Evolutionary conservation across 2,888 invertebrate species (phyloP).

Genomic region (Trichacis sp.): DNA sequence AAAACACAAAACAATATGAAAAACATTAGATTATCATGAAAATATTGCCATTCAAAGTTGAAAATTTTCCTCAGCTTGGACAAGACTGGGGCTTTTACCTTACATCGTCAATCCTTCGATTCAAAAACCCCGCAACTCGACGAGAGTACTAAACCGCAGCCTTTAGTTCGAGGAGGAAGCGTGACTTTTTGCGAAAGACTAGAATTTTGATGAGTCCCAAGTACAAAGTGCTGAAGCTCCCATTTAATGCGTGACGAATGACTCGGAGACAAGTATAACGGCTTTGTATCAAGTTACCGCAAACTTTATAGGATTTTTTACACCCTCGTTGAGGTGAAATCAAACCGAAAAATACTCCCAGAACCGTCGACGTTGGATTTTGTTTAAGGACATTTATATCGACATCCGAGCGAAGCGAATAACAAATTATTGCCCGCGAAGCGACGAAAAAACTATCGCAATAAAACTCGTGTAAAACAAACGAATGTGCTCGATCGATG

Average conservation of each 20-base stretch:
- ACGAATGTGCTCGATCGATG: neutral
- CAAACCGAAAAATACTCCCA: no score
- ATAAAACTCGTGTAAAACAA: neutral
- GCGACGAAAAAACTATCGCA: neutral
- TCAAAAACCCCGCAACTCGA: no score
- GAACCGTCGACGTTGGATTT: no score
- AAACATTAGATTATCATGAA: no score
- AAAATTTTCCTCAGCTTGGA: no score
- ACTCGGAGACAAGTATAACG: neutral
- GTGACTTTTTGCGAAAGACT: neutral
- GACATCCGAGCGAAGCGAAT: neutral
- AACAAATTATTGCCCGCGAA: neutral
- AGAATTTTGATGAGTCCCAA: neutral
- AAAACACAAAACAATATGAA: no score
- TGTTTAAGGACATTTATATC: no score
- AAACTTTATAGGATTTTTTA: neutral
- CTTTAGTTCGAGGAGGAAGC: neutral
- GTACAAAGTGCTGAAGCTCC: neutral
- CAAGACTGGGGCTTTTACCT: no score
- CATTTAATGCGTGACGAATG: neutral
- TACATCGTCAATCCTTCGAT: no score
- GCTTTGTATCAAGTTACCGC: neutral
- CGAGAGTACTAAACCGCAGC: neutral
- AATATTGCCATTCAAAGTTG: no score
- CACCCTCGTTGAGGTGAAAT: neutral